These are phyloP conservation scores for Xiphophorus birchmanni DNA, from an alignment of 2,797 vertebrate species.

Conservation along the genomic window DNA sequence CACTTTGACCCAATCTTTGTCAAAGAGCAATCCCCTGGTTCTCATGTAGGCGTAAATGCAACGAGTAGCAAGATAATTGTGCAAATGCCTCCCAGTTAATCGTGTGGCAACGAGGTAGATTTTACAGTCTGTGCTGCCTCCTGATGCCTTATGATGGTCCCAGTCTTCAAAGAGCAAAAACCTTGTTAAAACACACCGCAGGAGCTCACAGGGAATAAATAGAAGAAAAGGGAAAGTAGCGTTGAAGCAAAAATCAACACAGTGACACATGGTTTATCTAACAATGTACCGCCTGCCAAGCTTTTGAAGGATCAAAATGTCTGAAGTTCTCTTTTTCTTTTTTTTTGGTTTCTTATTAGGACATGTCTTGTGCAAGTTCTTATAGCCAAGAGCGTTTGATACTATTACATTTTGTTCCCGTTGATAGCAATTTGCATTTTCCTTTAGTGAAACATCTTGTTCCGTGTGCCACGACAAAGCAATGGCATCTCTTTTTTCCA, in stretches of 20 bases:
- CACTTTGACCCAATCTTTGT: neutral
- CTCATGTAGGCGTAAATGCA: neutral
- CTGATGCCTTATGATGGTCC: conserved; percentile 68
- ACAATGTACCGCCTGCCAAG: conserved; percentile 76
- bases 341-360: conserved; percentile 79
- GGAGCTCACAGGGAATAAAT: conserved; percentile 71
- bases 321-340: conserved; percentile 54
- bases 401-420: conserved; percentile 72
- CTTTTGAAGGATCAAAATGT: conserved; percentile 82
- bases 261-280: conserved; percentile 78
- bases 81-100: neutral
- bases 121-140: conserved; percentile 16
- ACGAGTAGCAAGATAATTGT: neutral
- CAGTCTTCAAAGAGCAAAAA: conserved; percentile 72
- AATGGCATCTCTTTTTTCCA: conserved; percentile 18
- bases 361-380: conserved; percentile 76
- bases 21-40: neutral
- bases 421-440: conserved; percentile 79
- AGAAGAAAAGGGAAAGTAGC: conserved; percentile 52
- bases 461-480: conserved; percentile 75
- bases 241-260: conserved; percentile 65
- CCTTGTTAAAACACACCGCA: conserved; percentile 75
- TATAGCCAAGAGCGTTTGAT: conserved; percentile 77
- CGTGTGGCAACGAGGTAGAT: conserved; percentile 19
- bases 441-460: conserved; percentile 76